Evolutionary conservation across 2,888 invertebrate genomes (phyloP).

Genomic region (Electrophaes corylata): DNA sequence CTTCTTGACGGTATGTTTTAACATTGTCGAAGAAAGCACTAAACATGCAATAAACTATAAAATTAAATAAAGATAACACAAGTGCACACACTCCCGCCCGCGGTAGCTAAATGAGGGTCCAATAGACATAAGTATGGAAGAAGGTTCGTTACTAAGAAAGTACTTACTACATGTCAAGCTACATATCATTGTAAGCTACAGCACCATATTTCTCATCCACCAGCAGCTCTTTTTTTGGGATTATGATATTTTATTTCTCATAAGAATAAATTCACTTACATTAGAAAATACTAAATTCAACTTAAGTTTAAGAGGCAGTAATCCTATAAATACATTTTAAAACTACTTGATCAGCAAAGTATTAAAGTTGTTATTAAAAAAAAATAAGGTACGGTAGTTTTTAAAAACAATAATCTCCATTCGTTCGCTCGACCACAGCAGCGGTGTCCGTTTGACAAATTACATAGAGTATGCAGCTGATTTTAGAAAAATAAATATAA

Average conservation of each 20-base stretch:
- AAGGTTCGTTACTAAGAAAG: conserved; percentile 7
- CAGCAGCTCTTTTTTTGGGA: neutral
- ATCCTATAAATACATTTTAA: no score
- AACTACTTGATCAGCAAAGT: no score
- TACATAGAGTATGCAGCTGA: no score
- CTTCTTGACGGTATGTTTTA: conserved; percentile 75
- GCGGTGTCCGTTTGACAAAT: no score
- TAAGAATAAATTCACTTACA: no score
- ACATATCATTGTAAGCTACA: neutral
- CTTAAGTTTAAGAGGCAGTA: no score
- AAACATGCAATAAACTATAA: conserved; percentile 25
- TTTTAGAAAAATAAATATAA: no score
- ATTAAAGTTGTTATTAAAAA: no score
- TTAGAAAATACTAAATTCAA: no score
- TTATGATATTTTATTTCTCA: neutral
- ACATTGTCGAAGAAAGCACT: conserved; percentile 52
- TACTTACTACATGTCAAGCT: neutral
- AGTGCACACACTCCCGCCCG: conserved; percentile 27
- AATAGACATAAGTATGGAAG: neutral
- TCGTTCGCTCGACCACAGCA: no score
- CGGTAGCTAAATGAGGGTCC: conserved; percentile 26
- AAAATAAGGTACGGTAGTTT: no score
- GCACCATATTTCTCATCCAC: neutral
- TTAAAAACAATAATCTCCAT: no score
- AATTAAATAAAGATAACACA: conserved; percentile 15